Conservation (phyloP, 2,113 vertebrate genomes). For the Dermatemys mawii region DNA sequence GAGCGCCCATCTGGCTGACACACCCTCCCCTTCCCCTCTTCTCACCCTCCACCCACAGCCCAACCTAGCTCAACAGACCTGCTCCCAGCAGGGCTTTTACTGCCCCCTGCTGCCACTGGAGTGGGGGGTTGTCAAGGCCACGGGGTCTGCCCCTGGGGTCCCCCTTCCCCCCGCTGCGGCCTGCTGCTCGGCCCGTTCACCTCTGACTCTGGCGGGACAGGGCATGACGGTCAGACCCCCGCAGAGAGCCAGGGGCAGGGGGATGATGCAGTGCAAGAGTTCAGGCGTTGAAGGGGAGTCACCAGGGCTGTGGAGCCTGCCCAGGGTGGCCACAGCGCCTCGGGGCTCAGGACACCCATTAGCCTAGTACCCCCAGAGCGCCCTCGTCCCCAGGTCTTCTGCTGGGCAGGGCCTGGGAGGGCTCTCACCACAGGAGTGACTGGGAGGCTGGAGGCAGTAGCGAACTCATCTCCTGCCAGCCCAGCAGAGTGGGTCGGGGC, state of each 20-base stretch:
- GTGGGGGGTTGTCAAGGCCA: background rate
- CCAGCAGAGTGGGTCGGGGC: too few relatives aligned
- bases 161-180: too few relatives aligned
- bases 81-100: background rate
- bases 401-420: background rate
- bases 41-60: too few relatives aligned
- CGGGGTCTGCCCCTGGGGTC: background rate
- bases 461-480: too few relatives aligned
- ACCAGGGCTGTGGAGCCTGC: background rate
- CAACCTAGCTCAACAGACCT: background rate
- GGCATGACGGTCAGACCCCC: too few relatives aligned
- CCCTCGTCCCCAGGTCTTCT: background rate
- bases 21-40: background rate
- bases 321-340: background rate
- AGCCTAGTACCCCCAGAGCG: background rate
- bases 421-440: too few relatives aligned
- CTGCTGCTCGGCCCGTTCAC: background rate
- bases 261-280: background rate
- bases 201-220: background rate
- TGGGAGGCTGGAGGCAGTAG: background rate
- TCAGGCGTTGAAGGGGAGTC: background rate
- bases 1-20: background rate
- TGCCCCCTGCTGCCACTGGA: background rate
- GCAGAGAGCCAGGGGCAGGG: background rate
- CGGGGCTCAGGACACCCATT: background rate